phyloP scores from a whole-genome alignment of 2,888 invertebrate genomes.

The Clusia tigrina region DNA sequence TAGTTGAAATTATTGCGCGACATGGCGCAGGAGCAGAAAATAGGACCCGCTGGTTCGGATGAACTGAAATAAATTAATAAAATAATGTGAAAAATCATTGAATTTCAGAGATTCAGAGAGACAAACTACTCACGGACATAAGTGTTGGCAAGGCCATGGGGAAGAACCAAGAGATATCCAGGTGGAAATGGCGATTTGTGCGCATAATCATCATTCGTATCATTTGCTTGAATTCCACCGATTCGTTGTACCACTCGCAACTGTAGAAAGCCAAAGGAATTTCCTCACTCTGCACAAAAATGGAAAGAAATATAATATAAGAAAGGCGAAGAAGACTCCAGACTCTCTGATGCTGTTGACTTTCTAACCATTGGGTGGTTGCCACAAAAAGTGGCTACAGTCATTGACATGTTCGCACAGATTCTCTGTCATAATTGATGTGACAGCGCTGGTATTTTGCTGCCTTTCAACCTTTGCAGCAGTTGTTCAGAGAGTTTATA shows the following conservation, averaged over 20 bases:
- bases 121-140: conserved; percentile 45
- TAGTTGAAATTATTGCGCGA: conserved; percentile 36
- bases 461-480: too few species aligned
- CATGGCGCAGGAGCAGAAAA: conserved; percentile 50
- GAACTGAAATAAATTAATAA: conserved; percentile 45
- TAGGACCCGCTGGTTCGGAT: conserved; percentile 55
- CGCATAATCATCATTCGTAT: conserved; percentile 56
- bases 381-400: too few species aligned
- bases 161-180: conserved; percentile 56
- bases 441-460: too few species aligned
- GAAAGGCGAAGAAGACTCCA: too few species aligned
- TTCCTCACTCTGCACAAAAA: conserved; percentile 41
- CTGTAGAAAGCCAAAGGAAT: conserved; percentile 50
- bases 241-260: conserved; percentile 52
- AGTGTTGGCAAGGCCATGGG: conserved; percentile 55
- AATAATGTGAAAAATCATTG: conserved; percentile 15
- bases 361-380: too few species aligned
- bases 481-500: too few species aligned
- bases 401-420: too few species aligned
- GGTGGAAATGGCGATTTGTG: conserved; percentile 41
- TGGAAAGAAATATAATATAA: not conserved
- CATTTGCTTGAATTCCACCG: conserved; percentile 46
- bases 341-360: too few species aligned
- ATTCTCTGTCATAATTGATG: too few species aligned
- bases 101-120: not conserved